Conservation (phyloP, 2,797 vertebrate species). For the Eupleurogrammus muticus region DNA sequence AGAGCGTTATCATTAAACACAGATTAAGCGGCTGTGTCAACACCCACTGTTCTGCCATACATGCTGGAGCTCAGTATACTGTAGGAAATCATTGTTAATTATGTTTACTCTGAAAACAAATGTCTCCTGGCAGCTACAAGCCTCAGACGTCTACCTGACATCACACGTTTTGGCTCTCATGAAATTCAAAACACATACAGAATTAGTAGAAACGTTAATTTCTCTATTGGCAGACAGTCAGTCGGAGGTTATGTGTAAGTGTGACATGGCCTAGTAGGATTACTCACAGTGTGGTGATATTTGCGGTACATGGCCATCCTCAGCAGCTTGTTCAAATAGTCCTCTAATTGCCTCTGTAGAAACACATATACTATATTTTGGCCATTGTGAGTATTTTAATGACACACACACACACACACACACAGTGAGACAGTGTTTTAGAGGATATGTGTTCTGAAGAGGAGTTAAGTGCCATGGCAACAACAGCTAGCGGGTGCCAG, state of each 20-base stretch:
- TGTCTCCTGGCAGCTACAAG: too few species aligned
- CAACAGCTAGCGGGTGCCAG: conserved; percentile 43
- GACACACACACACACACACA: conserved; percentile 30
- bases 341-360: conserved; percentile 94
- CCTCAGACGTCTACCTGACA: not conserved
- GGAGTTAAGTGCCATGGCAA: conserved; percentile 53
- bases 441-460: conserved; percentile 23
- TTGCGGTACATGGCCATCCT: conserved; percentile 96
- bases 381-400: conserved; percentile 48
- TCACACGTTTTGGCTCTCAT: not conserved
- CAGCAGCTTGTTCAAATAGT: conserved; percentile 95
- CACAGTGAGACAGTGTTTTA: conserved; percentile 14
- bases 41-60: not conserved
- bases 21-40: conserved; percentile 3
- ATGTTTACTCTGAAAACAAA: not conserved
- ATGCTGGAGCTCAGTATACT: not conserved
- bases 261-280: conserved; percentile 16
- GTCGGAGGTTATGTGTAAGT: not conserved
- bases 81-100: not conserved
- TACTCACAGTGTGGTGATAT: conserved; percentile 96
- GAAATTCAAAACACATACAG: not conserved
- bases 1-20: conserved; percentile 37
- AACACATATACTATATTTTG: conserved; percentile 69
- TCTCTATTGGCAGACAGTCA: not conserved
- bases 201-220: not conserved